Percentiles rank a stretch among this genome's conserved stretches.
phyloP scores from a whole-genome alignment of 2,797 vertebrate genomes.

The Gobio occitaniae region DNA sequence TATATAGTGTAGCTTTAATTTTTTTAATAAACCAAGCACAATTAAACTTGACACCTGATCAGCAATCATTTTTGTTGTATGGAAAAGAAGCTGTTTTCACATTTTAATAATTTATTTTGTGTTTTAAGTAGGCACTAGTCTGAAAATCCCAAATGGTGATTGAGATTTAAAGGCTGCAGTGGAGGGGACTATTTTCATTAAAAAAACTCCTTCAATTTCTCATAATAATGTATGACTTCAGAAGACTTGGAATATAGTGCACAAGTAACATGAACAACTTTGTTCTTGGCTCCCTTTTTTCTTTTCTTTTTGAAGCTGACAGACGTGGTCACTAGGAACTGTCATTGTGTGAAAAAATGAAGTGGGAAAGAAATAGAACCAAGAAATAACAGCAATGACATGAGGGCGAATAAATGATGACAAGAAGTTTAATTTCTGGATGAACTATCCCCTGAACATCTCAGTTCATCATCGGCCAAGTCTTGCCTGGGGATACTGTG shows the following conservation, averaged over 20 bases:
- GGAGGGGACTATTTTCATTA: background rate
- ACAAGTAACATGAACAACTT: background rate
- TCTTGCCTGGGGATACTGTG: constrained; percentile 16
- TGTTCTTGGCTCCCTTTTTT: background rate
- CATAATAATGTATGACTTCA: background rate
- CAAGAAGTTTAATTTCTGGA: background rate
- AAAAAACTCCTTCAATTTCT: background rate
- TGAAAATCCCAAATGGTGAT: background rate
- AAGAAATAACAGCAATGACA: background rate
- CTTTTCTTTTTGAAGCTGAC: background rate
- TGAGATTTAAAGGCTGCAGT: background rate
- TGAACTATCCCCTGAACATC: constrained; percentile 38
- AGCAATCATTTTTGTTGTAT: background rate
- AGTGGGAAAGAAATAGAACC: background rate
- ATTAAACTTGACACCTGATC: background rate
- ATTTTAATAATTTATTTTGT: background rate
- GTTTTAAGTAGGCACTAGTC: background rate
- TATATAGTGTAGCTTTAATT: too few relatives aligned
- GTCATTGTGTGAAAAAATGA: background rate
- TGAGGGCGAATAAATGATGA: constrained; percentile 2
- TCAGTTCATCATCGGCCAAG: constrained; percentile 54
- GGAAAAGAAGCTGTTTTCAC: background rate
- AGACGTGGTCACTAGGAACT: background rate
- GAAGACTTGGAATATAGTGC: background rate
- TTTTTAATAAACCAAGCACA: too few relatives aligned